Conservation (phyloP, 2,888 invertebrate species). For the Oscheius myriophilus region DNA sequence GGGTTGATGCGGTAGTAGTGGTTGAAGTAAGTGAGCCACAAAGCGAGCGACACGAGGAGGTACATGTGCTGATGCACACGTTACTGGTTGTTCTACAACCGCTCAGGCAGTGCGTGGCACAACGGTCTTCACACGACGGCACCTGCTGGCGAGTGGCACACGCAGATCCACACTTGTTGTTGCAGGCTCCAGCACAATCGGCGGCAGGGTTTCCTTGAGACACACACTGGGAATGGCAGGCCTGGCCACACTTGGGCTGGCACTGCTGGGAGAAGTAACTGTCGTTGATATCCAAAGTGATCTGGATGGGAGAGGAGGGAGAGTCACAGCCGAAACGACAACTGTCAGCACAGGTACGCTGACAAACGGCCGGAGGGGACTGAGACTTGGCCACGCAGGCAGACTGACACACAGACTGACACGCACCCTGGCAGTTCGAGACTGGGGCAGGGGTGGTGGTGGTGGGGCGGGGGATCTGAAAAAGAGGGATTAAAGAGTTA, state of each 20-base stretch:
- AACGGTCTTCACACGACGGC: slow-evolving; percentile 27
- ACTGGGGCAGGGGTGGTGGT: slow-evolving; percentile 14
- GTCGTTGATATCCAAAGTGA: slow-evolving; percentile 47
- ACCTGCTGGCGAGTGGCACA: slow-evolving; percentile 36
- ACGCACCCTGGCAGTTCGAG: slow-evolving; percentile 36
- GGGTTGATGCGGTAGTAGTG: neutral
- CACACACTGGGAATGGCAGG: slow-evolving; percentile 52
- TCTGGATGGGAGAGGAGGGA: slow-evolving; percentile 27
- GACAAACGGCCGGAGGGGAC: slow-evolving; percentile 44
- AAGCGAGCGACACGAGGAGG: slow-evolving; percentile 42
- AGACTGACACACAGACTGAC: slow-evolving; percentile 49
- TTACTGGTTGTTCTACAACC: slow-evolving; percentile 22
- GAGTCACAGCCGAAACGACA: slow-evolving; percentile 46
- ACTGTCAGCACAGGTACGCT: slow-evolving; percentile 43
- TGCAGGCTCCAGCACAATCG: slow-evolving; percentile 42
- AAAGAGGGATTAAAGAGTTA: neutral
- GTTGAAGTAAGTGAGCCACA: slow-evolving; percentile 31
- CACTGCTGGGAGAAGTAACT: slow-evolving; percentile 48
- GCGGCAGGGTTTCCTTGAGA: slow-evolving; percentile 47
- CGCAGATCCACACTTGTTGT: slow-evolving; percentile 37
- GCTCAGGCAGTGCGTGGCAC: slow-evolving; percentile 41
- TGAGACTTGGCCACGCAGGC: slow-evolving; percentile 47
- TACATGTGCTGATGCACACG: slow-evolving; percentile 42
- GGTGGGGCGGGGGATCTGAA: slow-evolving; percentile 12
- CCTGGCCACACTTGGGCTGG: slow-evolving; percentile 42